phyloP scores from a whole-genome alignment of 2,888 invertebrate genomes.

The Sphinx pinastri region DNA sequence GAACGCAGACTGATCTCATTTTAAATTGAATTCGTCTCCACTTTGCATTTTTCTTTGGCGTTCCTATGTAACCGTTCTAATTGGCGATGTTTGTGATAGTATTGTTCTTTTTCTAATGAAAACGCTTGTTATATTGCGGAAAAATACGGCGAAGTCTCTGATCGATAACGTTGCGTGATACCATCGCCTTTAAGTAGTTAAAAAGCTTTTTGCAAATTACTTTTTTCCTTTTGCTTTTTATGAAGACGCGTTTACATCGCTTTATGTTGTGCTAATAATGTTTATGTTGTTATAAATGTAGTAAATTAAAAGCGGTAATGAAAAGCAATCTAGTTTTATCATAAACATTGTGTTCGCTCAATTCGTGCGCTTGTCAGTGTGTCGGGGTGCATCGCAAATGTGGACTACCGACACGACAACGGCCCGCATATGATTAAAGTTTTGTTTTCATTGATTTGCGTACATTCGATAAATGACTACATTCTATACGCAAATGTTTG shows the following conservation, averaged over 20 bases:
- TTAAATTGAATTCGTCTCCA: slow-evolving; percentile 78
- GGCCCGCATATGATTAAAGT: slow-evolving; percentile 35
- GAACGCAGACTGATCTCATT: slow-evolving; percentile 81
- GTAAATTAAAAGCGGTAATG: slow-evolving; percentile 30
- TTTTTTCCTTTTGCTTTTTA: slow-evolving; percentile 48
- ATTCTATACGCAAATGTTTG: slow-evolving; percentile 1
- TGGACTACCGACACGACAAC: slow-evolving; percentile 27
- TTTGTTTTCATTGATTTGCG: slow-evolving; percentile 30
- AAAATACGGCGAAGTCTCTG: slow-evolving; percentile 51
- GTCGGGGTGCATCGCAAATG: slow-evolving; percentile 39
- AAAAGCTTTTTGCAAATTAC: slow-evolving; percentile 74
- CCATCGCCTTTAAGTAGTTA: slow-evolving; percentile 59
- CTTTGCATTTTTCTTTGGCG: slow-evolving; percentile 73
- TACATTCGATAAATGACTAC: slow-evolving; percentile 26
- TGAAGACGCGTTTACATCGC: slow-evolving; percentile 34
- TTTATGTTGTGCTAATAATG: slow-evolving; percentile 26
- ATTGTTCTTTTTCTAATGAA: slow-evolving; percentile 66
- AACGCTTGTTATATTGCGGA: slow-evolving; percentile 58
- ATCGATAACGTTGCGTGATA: slow-evolving; percentile 73
- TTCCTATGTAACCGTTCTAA: slow-evolving; percentile 74
- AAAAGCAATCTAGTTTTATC: slow-evolving; percentile 39
- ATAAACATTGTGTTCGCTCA: slow-evolving; percentile 36
- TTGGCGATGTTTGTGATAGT: slow-evolving; percentile 76
- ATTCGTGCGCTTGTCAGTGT: slow-evolving; percentile 42
- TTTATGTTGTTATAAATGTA: slow-evolving; percentile 20